Base-by-base conservation (phyloP, 2,797 vertebrate species). In the Perodicticus potto region DNA sequence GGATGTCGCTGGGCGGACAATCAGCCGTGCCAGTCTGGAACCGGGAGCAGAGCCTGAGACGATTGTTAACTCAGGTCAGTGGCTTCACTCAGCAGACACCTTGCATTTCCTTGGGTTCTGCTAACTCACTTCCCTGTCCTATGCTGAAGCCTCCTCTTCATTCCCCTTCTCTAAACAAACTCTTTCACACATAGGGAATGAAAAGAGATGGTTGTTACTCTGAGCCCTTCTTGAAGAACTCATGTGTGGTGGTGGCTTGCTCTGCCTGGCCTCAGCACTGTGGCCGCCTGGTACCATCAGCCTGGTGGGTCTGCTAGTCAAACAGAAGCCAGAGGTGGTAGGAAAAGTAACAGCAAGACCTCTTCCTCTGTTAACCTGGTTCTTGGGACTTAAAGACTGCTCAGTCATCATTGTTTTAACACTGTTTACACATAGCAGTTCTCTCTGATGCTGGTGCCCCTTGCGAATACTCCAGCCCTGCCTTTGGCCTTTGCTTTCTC, bases 31-130 rank as follows among this genome's bases (percentile, higher is more conserved):
- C 0, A 98, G 99, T 0, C 88, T 99, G 98, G 98, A 98, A 7
- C 93, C 98, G 0, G 99, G 99, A 27, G 98, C 99, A 0, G 99
- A 99, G 97, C 99, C 99, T 0, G 99, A 99, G 98, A 99, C 98
- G 0, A 84, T 99, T 55, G 98, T 99, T 70, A 99, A 91, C 97
- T 98, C 99, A 89, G 99, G 99, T 99, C 19, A 72, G 85, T 78
- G 61, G 8, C 13, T 89, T 34, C 89, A 34, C 49, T 40, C 43
- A 4, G 17, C 34, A 55, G 80, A 40, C 2, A 40, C 61, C 57
- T 45, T 22, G 45, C 29, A 19, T 81, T 80, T 91, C 49, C 20
- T 34, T 59, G 65, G n/a, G 70, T 57, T 92, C 45, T n/a, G 13
- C n/a, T 20, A 84, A 69, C 2, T 77, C 59, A 49, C 43, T 86